phyloP scores from a whole-genome alignment of 2,797 vertebrate species.

The Anabacerthia variegaticeps region DNA sequence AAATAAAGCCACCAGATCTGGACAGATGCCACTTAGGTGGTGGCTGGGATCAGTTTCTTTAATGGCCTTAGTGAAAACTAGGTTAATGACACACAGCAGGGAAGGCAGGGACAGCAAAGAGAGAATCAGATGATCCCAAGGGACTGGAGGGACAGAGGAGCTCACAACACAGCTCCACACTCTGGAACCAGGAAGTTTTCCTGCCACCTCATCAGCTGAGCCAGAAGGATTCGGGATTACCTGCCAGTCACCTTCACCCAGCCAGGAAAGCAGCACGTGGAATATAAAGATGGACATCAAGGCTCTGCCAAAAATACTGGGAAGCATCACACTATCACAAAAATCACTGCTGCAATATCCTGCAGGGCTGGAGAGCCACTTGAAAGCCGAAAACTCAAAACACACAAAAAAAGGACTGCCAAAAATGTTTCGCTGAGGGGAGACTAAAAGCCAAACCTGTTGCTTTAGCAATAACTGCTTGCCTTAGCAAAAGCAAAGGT shows the following conservation, averaged over 20 bases:
- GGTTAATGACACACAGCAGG: neutral
- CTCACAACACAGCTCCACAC: neutral
- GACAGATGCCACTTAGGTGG: neutral
- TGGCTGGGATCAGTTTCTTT: neutral
- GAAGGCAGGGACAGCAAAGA: neutral
- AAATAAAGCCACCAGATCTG: neutral
- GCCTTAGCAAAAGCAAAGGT: neutral
- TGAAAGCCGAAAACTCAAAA: neutral
- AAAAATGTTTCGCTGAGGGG: accelerated
- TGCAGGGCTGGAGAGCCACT: neutral
- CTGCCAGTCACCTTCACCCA: neutral
- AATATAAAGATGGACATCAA: neutral
- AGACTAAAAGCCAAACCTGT: neutral
- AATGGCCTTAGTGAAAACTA: neutral
- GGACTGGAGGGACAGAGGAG: neutral
- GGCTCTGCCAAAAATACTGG: neutral
- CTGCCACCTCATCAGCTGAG: neutral
- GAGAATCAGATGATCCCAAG: neutral
- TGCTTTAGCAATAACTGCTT: neutral
- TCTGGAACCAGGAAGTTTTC: neutral
- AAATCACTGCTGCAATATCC: neutral
- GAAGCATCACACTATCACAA: neutral
- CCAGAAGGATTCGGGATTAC: neutral
- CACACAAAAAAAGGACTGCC: neutral
- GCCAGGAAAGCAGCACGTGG: neutral